Conservation (phyloP, 1,140 invertebrate species). For the Meloidogyne floridensis region DNA sequence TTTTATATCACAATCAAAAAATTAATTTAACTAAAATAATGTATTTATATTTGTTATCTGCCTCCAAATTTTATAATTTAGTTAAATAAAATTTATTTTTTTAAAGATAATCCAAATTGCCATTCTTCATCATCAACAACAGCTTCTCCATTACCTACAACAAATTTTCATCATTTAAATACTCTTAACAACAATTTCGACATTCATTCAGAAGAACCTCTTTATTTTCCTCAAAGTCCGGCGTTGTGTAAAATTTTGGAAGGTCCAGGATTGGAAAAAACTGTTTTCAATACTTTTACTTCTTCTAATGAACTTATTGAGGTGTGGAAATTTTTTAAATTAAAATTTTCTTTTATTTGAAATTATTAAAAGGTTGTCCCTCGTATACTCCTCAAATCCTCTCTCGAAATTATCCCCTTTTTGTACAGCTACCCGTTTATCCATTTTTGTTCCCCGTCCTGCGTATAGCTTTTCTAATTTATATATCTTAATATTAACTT, state of each 20-base stretch:
- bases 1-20: too few species aligned
- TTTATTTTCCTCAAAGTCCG: slow-evolving; percentile 34
- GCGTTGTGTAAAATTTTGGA: slow-evolving; percentile 43
- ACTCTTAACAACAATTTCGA: not conserved
- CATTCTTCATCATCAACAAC: not conserved
- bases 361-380: too few species aligned
- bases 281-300: slow-evolving; percentile 41
- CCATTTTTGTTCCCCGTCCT: too few species aligned
- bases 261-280: slow-evolving; percentile 50
- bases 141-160: not conserved
- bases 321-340: slow-evolving; percentile 7
- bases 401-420: too few species aligned
- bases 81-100: not conserved
- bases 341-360: too few species aligned
- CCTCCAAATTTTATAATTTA: not conserved
- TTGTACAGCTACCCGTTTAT: too few species aligned
- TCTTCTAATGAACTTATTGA: slow-evolving; percentile 43
- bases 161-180: not conserved
- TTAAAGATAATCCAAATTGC: not conserved
- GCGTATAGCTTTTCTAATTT: too few species aligned
- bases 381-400: too few species aligned
- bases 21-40: not conserved
- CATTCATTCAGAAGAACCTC: slow-evolving; percentile 31
- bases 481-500: too few species aligned
- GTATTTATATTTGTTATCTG: not conserved